Evolutionary conservation across 2,797 vertebrate genomes (phyloP), one percentile per base, ranked within the genome.

Genomic region (Bucorvus abyssinicus): DNA sequence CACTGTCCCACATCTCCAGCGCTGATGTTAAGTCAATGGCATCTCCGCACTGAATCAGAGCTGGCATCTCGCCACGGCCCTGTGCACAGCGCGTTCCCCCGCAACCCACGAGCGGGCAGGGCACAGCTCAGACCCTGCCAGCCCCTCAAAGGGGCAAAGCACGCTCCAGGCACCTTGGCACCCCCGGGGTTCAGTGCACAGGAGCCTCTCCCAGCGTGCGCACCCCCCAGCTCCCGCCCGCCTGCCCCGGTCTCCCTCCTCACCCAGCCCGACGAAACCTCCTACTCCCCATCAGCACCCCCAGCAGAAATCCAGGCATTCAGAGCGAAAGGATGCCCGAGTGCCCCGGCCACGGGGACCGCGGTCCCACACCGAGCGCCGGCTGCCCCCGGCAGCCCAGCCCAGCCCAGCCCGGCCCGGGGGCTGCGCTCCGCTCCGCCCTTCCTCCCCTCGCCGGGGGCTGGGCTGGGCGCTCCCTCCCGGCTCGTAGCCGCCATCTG

Each of bases 1-100:
- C 82, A 14, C 89, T 59, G 89, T 89, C 89, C 89, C 82, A 90
- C 56, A 89, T 95, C 89, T 47, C 69, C 67, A 75, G 82, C 55
- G 16, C 92, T 97, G 86, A 92, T 95, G 92, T 90, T 95, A 90
- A 92, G 83, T 77, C 90, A 95, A 87, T 93, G 90, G 90, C 96
- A 97, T 97, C 85, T 94, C 85, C 6, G 24, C 77, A 75, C 27
- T 94, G 95, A 96, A 87, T 93, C 77, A 79, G 91, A 69, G 85
- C 88, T 94, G 94, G 95, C 95, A 45, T 20, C 10, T 23, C 0
- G 88, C 95, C 96, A 55, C 1, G 1, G 80, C 78, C 65, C 42
- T 2, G 56, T 52, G 3, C 50, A 2, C 4, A 16, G 90, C 84
- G 38, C 38, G 38, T 40, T 40, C 38, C 38, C 38, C 38, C 38